phyloP scores from a whole-genome alignment of 2,113 vertebrate genomes.

The Pelecanus crispus region DNA sequence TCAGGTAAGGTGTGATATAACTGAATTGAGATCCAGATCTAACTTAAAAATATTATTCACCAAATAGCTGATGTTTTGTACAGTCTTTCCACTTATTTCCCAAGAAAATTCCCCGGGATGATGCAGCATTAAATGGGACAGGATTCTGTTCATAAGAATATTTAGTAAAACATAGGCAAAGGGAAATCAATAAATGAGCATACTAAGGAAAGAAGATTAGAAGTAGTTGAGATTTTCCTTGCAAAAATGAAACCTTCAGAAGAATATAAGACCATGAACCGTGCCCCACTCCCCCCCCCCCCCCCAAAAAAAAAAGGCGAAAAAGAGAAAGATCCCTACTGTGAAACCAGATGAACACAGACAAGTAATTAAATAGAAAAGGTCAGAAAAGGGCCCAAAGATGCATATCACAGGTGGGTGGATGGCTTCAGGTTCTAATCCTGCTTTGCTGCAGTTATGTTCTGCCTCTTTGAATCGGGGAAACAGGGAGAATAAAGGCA shows the following conservation, averaged over 20 bases:
- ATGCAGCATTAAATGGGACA: background rate
- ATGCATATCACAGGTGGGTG: background rate
- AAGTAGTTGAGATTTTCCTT: background rate
- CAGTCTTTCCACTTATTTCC: background rate
- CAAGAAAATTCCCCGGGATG: background rate
- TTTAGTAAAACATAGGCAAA: background rate
- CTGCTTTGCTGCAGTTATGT: background rate
- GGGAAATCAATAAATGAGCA: background rate
- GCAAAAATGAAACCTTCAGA: background rate
- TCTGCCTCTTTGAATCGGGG: background rate
- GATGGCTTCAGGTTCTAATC: background rate
- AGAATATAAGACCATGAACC: background rate
- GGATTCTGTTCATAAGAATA: background rate
- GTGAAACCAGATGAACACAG: background rate
- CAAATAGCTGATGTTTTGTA: background rate
- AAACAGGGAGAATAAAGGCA: background rate
- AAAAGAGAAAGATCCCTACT: background rate
- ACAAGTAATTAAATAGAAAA: background rate
- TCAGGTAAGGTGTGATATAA: background rate
- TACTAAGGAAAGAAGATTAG: background rate
- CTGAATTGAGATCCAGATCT: background rate
- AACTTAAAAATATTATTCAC: background rate
- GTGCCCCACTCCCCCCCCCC: too few relatives aligned
- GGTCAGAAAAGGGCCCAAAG: background rate
- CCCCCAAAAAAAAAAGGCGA: too few relatives aligned